Percentiles rank a stretch among this genome's conserved stretches.
These are phyloP conservation scores for Dendrocincla fuliginosa DNA, from an alignment of 2,797 vertebrate species.

Conservation along the genomic window DNA sequence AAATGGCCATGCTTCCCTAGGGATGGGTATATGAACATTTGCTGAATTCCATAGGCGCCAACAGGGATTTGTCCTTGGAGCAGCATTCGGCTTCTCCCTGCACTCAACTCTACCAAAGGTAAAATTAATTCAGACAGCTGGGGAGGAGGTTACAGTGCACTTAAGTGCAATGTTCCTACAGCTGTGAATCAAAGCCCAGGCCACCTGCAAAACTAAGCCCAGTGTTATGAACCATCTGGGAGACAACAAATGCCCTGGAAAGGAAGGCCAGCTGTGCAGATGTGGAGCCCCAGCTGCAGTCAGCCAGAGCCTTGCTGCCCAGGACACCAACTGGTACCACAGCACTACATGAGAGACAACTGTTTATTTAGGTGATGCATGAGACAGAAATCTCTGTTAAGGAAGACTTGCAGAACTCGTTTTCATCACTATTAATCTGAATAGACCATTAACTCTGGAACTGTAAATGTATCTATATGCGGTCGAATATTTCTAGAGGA, in stretches of 20 bases:
- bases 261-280: neutral
- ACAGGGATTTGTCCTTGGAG: neutral
- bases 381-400: neutral
- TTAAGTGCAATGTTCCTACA: neutral
- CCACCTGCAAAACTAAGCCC: neutral
- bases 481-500: neutral
- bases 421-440: neutral
- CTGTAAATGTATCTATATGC: neutral
- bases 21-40: neutral
- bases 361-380: neutral
- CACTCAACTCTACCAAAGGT: neutral
- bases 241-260: neutral
- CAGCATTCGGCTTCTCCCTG: neutral
- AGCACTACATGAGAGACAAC: neutral
- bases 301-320: neutral
- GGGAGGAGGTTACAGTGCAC: neutral
- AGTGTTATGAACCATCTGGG: neutral
- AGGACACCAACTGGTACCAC: neutral
- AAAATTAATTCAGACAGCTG: neutral
- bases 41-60: neutral
- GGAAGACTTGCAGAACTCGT: neutral
- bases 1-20: neutral
- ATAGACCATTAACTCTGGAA: neutral
- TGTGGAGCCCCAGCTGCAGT: neutral
- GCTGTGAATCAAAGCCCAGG: neutral